A percentile compares a stretch with the other conserved stretches of the same genome.
Evolutionary conservation across 2,113 vertebrate species (phyloP).

Genomic region (Eleginops maclovinus): DNA sequence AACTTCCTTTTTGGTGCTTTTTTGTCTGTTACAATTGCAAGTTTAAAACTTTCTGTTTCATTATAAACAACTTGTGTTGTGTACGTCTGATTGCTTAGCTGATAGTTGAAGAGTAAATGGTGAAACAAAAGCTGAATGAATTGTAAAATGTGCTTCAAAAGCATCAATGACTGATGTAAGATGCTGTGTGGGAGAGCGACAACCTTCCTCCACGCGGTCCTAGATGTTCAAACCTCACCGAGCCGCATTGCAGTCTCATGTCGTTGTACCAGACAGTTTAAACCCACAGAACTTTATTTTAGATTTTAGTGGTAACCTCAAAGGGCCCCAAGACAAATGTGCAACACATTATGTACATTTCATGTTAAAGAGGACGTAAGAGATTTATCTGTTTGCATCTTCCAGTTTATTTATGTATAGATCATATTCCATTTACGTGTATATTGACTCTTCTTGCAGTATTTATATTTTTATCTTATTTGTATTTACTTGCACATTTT

Average conservation of each 20-base stretch:
- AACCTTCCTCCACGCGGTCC: not conserved
- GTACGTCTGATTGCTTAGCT: not conserved
- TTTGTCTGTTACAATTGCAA: not conserved
- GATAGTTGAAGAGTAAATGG: not conserved
- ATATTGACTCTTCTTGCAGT: too few species aligned
- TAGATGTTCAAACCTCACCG: not conserved
- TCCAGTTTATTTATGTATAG: too few species aligned
- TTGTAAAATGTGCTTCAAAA: conserved; percentile 3
- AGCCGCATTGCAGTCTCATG: not conserved
- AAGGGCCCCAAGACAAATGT: not conserved
- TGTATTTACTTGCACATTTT: too few species aligned
- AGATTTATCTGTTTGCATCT: too few species aligned
- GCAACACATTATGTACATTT: not conserved
- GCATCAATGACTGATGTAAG: conserved; percentile 13
- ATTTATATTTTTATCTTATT: too few species aligned
- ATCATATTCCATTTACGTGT: too few species aligned
- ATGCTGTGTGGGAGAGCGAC: conserved; percentile 6
- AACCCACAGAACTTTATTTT: not conserved
- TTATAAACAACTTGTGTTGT: not conserved
- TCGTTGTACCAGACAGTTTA: not conserved
- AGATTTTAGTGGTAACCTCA: not conserved
- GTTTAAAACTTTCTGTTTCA: not conserved
- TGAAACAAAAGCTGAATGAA: not conserved
- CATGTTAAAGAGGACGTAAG: not conserved
- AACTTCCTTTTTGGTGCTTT: conserved; percentile 28